Percentiles rank a stretch among this genome's conserved stretches.
phyloP scores from a whole-genome alignment of 2,797 vertebrate genomes.

The Brachymystax lenok region DNA sequence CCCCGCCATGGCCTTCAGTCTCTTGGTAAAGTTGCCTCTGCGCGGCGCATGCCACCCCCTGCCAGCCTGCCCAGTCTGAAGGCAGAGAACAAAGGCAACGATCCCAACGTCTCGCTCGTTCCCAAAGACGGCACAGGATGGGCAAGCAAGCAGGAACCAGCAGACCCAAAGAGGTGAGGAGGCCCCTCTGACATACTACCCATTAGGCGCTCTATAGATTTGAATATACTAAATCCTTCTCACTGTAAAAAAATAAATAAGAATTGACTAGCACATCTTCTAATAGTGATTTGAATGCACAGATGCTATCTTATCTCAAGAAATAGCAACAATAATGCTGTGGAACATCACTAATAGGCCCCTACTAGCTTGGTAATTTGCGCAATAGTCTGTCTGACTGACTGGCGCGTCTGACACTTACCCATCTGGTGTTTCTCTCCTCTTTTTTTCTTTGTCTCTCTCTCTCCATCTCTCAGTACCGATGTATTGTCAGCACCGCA shows the following conservation, averaged over 20 bases:
- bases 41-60: conserved; percentile 96
- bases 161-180: conserved; percentile 91
- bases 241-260: neutral
- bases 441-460: neutral
- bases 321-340: neutral
- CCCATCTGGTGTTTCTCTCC: neutral
- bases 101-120: conserved; percentile 95
- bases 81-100: conserved; percentile 99
- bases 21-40: conserved; percentile 98
- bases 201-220: neutral
- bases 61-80: conserved; percentile 97
- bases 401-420: neutral
- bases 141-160: conserved; percentile 96
- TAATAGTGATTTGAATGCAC: neutral
- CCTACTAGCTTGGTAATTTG: conserved; percentile 3
- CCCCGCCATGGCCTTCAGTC: conserved; percentile 98
- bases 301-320: neutral
- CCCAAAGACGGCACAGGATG: conserved; percentile 99
- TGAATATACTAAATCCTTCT: neutral
- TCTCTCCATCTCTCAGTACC: conserved; percentile 79
- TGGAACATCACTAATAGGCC: neutral
- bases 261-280: neutral
- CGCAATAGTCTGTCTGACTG: neutral
- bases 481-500: conserved; percentile 91
- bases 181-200: too few species aligned